Base-by-base conservation (phyloP, 2,797 vertebrate genomes). In the Rhabdomys pumilio region DNA sequence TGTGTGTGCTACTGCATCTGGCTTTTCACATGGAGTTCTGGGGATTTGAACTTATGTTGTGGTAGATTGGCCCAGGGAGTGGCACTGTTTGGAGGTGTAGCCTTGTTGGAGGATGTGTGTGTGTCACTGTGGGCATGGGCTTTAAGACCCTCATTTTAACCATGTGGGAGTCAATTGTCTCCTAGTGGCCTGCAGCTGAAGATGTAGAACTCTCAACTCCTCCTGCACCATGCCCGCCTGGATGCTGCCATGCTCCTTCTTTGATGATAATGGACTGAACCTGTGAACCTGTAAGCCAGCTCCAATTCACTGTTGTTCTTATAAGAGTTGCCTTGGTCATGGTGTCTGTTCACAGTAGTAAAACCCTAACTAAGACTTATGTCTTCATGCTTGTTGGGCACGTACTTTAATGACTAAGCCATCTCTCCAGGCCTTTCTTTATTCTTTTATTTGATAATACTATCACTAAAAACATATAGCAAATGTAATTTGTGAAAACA, bases 401-500 rank as follows among this genome's bases (percentile, higher is more conserved):
- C 26, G 8, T 50, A 55, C 22, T 38, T 87, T 41, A 55, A 20
- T 2, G 14, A 38, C 22, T 72, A 14, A 17, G 0, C 31, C 65
- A 72, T 55, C 34, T 55, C 61, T 50, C 34, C 7, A 38, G 85
- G 85, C 50, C 63, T 19, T 24, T 69, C 3, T 38, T 88, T 76
- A 77, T 24, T 89, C n/a, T 29, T 47, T 29, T 9, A 87, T 73
- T 80, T 89, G 87, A 76, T 87, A 53, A 89, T 15, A 4, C 44
- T 24, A 75, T 75, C 38, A 92, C 20, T 93, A 81, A 63, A 92
- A 93, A 63, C 22, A 95, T 34, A 84, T 0, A n/a, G 59, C 26
- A 89, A 86, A 80, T 63, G 34, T 15, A 85, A 89, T 86, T 14
- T 50, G 57, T 41, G 44, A 73, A 94, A 96, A 81, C 1, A 94